These are phyloP conservation scores for Acronicta alni DNA, from an alignment of 2,888 invertebrate genomes.

Conservation along the genomic window DNA sequence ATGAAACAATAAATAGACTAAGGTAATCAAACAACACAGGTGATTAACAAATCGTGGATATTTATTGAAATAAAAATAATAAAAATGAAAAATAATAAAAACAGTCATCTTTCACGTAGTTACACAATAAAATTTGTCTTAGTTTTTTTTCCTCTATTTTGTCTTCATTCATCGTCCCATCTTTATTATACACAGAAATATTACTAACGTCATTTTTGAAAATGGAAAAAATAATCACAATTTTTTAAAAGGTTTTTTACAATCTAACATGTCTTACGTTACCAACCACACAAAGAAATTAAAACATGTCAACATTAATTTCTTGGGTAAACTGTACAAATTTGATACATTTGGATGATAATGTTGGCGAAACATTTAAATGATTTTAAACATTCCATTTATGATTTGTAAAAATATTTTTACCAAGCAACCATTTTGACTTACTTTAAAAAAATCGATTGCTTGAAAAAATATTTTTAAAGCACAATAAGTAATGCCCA, in stretches of 20 bases:
- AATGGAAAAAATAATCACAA: slow-evolving; percentile 35
- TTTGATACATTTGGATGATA: slow-evolving; percentile 37
- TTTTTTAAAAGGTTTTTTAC: slow-evolving; percentile 30
- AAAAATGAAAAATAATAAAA: slow-evolving; percentile 90
- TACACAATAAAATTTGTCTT: slow-evolving; percentile 89
- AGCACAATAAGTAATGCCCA: slow-evolving; percentile 21
- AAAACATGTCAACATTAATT: slow-evolving; percentile 45
- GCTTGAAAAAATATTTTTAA: slow-evolving; percentile 51
- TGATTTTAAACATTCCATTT: slow-evolving; percentile 40
- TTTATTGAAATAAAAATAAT: slow-evolving; percentile 90
- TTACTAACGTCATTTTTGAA: slow-evolving; percentile 8
- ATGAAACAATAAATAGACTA: too few species aligned
- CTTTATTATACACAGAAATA: slow-evolving; percentile 28
- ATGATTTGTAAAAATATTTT: slow-evolving; percentile 52
- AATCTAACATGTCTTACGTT: slow-evolving; percentile 47
- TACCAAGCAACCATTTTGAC: slow-evolving; percentile 30
- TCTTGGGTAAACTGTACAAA: slow-evolving; percentile 47
- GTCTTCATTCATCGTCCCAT: slow-evolving; percentile 72
- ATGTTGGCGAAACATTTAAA: slow-evolving; percentile 33
- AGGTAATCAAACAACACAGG: slow-evolving; percentile 76
- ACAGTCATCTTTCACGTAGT: slow-evolving; percentile 88
- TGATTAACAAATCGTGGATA: slow-evolving; percentile 89
- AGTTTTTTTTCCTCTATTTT: slow-evolving; percentile 79
- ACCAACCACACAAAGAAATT: slow-evolving; percentile 54
- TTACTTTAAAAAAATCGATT: slow-evolving; percentile 7